Conservation (phyloP, 2,888 invertebrate species). For the Gasteruption jaculator region DNA sequence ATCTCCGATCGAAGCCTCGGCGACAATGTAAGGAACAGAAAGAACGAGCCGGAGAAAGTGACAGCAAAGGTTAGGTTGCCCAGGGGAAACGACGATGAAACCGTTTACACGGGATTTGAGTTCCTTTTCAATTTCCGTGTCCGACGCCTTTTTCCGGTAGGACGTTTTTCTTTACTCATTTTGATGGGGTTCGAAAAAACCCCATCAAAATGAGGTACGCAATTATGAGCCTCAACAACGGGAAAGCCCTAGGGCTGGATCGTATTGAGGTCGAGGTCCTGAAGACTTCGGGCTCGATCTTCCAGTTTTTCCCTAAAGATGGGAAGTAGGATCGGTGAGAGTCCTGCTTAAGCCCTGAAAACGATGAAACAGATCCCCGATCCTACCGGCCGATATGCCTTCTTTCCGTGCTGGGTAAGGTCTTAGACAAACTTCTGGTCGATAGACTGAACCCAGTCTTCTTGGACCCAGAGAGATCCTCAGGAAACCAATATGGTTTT, state of each 20-base stretch:
- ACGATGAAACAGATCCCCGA: slow-evolving; percentile 5
- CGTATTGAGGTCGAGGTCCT: background rate
- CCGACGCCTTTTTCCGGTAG: no score
- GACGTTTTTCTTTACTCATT: no score
- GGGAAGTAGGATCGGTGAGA: slow-evolving; percentile 15
- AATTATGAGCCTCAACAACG: background rate
- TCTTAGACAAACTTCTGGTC: slow-evolving; percentile 14
- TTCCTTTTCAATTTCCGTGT: no score
- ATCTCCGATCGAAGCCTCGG: no score
- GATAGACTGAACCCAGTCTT: background rate
- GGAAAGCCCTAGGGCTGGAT: slow-evolving; percentile 8
- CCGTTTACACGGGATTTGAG: no score
- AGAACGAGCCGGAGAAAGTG: no score
- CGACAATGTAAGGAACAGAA: no score
- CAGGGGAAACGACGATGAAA: no score
- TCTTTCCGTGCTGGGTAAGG: slow-evolving; percentile 15
- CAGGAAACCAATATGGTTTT: background rate
- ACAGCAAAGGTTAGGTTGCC: no score
- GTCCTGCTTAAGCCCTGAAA: slow-evolving; percentile 12
- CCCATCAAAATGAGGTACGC: background rate
- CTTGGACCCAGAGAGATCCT: background rate
- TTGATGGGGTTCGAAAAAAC: no score
- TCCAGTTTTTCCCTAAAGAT: slow-evolving; percentile 6
- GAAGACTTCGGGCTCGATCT: background rate
- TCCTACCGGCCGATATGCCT: slow-evolving; percentile 21